Conservation (phyloP, 2,113 vertebrate genomes). For the Myrmecophaga tridactyla region DNA sequence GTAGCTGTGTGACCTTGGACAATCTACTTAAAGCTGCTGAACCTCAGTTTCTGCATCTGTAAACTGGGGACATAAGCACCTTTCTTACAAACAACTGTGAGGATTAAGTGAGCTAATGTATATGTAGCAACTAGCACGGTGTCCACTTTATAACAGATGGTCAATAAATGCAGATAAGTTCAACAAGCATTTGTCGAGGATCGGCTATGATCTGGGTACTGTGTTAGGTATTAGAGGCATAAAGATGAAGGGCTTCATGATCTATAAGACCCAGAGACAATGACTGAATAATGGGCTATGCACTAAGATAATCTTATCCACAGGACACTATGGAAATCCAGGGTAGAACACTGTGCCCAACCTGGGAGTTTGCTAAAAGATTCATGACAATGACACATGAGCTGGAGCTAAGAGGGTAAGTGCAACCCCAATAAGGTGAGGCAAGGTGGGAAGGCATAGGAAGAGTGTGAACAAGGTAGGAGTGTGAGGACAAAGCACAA, state of each 20-base stretch:
- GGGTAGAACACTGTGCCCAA: no score
- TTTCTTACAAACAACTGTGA: not conserved
- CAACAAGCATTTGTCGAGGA: not conserved
- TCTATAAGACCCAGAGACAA: not conserved
- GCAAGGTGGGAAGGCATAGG: not conserved
- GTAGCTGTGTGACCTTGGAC: not conserved
- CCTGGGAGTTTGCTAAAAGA: not conserved
- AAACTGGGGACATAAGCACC: not conserved
- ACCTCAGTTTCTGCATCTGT: not conserved
- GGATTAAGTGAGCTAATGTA: not conserved
- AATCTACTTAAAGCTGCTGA: not conserved
- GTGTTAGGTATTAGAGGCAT: not conserved
- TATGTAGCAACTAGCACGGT: not conserved
- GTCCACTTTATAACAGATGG: not conserved
- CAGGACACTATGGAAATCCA: not conserved
- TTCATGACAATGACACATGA: not conserved
- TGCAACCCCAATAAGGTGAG: not conserved
- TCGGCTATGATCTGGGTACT: not conserved
- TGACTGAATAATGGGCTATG: not conserved
- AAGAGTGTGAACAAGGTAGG: not conserved
- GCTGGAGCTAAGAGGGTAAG: not conserved
- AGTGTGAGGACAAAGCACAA: not conserved
- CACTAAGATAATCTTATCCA: not conserved
- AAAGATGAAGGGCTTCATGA: not conserved
- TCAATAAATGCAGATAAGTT: not conserved